Percentiles rank a stretch among this genome's conserved stretches.
Evolutionary conservation across 1,140 invertebrate genomes (phyloP).

Genomic region (Ceratina calcarata): DNA sequence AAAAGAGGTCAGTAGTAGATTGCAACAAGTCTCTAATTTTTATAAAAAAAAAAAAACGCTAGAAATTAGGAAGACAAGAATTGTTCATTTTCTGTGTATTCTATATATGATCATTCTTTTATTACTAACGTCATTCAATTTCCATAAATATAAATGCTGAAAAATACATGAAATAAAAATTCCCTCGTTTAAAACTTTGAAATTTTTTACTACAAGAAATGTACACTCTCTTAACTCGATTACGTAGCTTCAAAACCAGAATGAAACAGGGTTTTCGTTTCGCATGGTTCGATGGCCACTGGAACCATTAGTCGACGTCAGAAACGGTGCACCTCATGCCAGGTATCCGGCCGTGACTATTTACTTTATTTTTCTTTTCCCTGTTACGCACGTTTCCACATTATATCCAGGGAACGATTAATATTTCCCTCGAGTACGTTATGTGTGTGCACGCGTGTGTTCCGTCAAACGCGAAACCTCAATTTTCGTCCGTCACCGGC

Average conservation of each 20-base stretch:
- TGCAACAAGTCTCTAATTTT: too few species aligned
- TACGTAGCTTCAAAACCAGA: background rate
- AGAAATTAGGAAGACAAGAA: too few species aligned
- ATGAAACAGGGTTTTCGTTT: background rate
- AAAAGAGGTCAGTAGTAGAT: too few species aligned
- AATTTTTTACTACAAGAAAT: background rate
- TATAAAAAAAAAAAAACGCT: too few species aligned
- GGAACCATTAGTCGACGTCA: constrained; percentile 7
- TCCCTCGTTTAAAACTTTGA: too few species aligned
- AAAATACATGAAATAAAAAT: too few species aligned
- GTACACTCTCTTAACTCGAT: background rate
- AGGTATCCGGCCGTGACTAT: constrained; percentile 3
- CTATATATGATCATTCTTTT: too few species aligned
- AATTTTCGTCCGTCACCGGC: constrained; percentile 1
- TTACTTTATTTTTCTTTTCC: background rate
- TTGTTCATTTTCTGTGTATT: too few species aligned
- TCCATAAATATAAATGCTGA: too few species aligned
- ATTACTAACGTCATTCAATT: too few species aligned
- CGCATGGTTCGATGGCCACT: background rate
- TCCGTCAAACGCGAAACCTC: background rate
- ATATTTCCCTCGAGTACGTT: background rate
- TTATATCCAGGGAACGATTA: background rate
- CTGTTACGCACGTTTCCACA: background rate
- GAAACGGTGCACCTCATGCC: background rate
- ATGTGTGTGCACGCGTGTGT: background rate